These are phyloP conservation scores for Blastobasis adustella DNA, from an alignment of 2,888 invertebrate species.

Conservation along the genomic window DNA sequence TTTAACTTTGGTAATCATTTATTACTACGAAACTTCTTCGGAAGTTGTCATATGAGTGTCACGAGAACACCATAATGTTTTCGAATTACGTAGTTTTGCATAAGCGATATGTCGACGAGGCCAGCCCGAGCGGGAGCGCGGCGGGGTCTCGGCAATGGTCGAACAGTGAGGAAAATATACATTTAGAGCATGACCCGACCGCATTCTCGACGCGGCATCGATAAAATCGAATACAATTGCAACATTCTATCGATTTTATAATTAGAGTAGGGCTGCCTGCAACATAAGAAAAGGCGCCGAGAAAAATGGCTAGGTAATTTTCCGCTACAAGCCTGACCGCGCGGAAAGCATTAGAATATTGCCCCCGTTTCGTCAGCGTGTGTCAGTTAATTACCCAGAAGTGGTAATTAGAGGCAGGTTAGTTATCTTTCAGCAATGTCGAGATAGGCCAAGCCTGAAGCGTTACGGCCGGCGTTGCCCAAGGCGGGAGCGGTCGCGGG, in stretches of 20 bases:
- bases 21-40: too few relatives aligned
- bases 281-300: constrained; percentile 23
- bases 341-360: constrained; percentile 33
- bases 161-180: neutral
- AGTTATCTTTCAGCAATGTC: neutral
- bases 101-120: too few relatives aligned
- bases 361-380: constrained; percentile 19
- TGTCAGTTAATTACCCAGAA: constrained; percentile 8
- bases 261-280: constrained; percentile 15
- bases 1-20: too few relatives aligned
- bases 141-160: too few relatives aligned
- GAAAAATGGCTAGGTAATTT: constrained; percentile 44
- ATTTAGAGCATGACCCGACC: constrained; percentile 7
- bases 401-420: constrained; percentile 2
- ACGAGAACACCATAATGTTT: too few relatives aligned
- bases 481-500: constrained; percentile 34
- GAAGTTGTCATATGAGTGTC: too few relatives aligned
- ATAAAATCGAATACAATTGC: constrained; percentile 21
- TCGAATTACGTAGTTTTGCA: too few relatives aligned
- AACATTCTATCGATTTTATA: constrained; percentile 35
- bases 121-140: too few relatives aligned
- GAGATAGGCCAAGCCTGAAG: constrained; percentile 6
- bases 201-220: constrained; percentile 21
- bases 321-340: constrained; percentile 43
- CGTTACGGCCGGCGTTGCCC: constrained; percentile 27